A percentile compares a stretch with the other conserved stretches of the same genome.
phyloP scores from a whole-genome alignment of 2,888 invertebrate genomes.

The Toxonevra muliebris region DNA sequence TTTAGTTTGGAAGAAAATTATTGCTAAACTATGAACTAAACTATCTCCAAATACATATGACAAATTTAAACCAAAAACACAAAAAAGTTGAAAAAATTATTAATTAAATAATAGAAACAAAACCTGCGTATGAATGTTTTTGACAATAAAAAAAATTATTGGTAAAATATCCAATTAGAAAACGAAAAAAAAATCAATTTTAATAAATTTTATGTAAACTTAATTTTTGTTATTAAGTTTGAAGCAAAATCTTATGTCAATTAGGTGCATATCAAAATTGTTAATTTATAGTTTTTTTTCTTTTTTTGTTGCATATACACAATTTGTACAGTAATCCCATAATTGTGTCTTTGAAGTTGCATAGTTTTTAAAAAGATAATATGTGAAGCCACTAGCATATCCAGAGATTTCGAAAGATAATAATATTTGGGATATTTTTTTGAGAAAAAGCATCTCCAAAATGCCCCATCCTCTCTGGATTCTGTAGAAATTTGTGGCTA shows the following conservation, averaged over 20 bases:
- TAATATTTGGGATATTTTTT: no score
- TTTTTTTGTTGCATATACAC: background rate
- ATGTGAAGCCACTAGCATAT: no score
- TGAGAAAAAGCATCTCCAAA: no score
- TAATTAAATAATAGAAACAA: constrained; percentile 29
- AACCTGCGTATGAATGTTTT: constrained; percentile 46
- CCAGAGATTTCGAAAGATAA: no score
- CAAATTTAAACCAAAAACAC: constrained; percentile 19
- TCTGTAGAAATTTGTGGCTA: no score
- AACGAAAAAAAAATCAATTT: background rate
- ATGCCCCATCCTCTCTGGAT: no score
- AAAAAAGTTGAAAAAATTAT: background rate
- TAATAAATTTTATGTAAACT: background rate
- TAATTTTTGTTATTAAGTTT: background rate
- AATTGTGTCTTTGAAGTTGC: no score
- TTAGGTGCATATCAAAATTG: constrained; percentile 49
- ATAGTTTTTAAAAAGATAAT: no score
- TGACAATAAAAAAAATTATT: constrained; percentile 41
- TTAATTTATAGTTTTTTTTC: constrained; percentile 10
- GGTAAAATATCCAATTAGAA: background rate
- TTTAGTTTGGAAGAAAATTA: background rate
- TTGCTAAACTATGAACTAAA: constrained; percentile 9
- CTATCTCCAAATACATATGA: background rate
- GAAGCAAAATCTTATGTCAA: constrained; percentile 41
- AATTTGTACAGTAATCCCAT: no score